Percentiles rank a stretch among this genome's conserved stretches.
Evolutionary conservation across 2,797 vertebrate species (phyloP).

Genomic region (Epinephelus coioides): DNA sequence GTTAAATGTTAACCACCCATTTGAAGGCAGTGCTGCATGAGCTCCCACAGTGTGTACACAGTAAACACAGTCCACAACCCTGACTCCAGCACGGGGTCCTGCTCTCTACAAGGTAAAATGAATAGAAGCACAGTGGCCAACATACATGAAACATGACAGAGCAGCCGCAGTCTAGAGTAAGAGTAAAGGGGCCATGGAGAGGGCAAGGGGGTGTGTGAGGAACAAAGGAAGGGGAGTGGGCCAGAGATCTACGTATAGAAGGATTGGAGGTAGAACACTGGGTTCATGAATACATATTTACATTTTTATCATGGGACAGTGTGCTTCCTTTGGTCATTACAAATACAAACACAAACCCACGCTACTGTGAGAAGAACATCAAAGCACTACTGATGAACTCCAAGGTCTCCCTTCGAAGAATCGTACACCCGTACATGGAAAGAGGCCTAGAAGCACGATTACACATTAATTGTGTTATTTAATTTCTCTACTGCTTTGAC

Average conservation of each 20-base stretch:
- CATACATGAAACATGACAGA: slow-evolving; percentile 12
- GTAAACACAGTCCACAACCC: slow-evolving; percentile 53
- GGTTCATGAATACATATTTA: background rate
- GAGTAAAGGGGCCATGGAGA: background rate
- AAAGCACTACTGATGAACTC: background rate
- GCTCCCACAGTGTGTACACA: slow-evolving; percentile 51
- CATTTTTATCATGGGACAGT: background rate
- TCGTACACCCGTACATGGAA: background rate
- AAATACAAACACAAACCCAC: background rate
- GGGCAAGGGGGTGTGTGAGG: slow-evolving; percentile 15
- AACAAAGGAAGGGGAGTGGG: slow-evolving; percentile 8
- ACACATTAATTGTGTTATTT: background rate
- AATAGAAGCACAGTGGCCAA: slow-evolving; percentile 8
- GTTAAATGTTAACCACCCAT: slow-evolving; percentile 72
- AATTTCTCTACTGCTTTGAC: background rate
- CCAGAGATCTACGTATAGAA: background rate
- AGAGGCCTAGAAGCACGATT: background rate
- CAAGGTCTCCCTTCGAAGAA: background rate
- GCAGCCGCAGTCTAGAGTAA: background rate
- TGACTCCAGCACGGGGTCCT: slow-evolving; percentile 19
- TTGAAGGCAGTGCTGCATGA: slow-evolving; percentile 20
- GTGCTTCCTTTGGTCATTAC: background rate
- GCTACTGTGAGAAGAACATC: background rate
- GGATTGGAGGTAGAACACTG: background rate
- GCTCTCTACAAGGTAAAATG: slow-evolving; percentile 4